Evolutionary conservation across 2,888 invertebrate genomes (phyloP).

Genomic region (Drosophila histrio): DNA sequence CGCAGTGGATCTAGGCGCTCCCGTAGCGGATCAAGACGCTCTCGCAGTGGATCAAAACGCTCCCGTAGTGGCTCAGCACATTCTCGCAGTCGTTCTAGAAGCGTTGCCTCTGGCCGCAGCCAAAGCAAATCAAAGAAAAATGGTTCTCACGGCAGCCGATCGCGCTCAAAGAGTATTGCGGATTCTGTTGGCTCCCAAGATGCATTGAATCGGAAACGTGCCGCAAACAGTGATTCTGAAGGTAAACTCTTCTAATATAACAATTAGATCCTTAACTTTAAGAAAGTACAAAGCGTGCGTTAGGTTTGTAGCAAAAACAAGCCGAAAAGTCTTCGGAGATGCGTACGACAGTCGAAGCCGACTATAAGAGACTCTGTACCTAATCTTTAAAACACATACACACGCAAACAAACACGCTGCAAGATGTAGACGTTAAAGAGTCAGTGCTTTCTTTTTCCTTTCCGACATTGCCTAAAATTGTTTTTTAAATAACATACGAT

Average conservation of each 20-base stretch:
- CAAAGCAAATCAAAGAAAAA: conserved; percentile 31
- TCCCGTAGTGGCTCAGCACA: conserved; percentile 58
- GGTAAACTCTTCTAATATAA: conserved; percentile 75
- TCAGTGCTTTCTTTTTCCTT: no score
- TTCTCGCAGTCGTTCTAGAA: conserved; percentile 53
- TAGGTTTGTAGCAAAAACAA: no score
- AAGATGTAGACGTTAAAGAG: no score
- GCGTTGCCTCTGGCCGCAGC: conserved; percentile 34
- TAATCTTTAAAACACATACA: no score
- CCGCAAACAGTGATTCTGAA: conserved; percentile 87
- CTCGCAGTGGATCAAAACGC: conserved; percentile 64
- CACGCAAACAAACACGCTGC: no score
- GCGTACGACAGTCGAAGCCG: no score
- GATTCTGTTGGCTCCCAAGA: conserved; percentile 50
- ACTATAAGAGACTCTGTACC: no score
- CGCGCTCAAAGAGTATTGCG: conserved; percentile 48
- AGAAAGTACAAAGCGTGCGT: no score
- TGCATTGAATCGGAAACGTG: conserved; percentile 49
- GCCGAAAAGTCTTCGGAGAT: no score
- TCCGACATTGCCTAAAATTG: no score
- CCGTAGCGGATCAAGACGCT: conserved; percentile 67
- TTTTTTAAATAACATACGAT: no score
- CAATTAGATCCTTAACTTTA: no score
- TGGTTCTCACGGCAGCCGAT: conserved; percentile 28
- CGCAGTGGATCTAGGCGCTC: conserved; percentile 68